Percentiles rank a stretch among this genome's conserved stretches.
Conservation (phyloP, 2,113 vertebrate genomes). For the Onychostoma macrolepis region DNA sequence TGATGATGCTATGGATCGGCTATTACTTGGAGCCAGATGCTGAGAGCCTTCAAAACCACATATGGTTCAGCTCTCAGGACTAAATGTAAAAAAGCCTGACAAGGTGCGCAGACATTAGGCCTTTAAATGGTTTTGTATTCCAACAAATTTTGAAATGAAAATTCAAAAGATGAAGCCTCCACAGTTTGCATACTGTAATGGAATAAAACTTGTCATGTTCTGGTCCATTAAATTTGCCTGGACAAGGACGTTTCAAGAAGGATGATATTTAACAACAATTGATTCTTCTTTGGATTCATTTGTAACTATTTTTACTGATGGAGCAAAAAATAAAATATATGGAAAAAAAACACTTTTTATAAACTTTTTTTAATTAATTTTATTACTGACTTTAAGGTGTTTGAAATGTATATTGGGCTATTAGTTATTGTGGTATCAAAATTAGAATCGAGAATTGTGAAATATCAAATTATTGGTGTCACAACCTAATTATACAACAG, state of each 20-base stretch:
- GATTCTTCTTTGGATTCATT: neutral
- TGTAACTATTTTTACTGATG: neutral
- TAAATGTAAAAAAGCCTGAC: slow-evolving; percentile 22
- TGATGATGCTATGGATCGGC: slow-evolving; percentile 36
- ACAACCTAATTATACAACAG: too few species aligned
- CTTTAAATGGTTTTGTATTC: neutral
- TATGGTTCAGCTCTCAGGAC: slow-evolving; percentile 50
- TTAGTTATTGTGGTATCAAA: too few species aligned
- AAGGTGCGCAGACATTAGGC: neutral
- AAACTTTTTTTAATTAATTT: too few species aligned
- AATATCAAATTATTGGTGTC: too few species aligned
- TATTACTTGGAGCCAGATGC: slow-evolving; percentile 60
- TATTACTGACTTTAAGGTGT: too few species aligned
- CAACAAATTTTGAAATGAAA: neutral
- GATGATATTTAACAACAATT: neutral
- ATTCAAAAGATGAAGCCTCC: neutral
- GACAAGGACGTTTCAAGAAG: neutral
- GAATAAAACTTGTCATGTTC: neutral
- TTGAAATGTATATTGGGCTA: too few species aligned
- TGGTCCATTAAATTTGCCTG: too few species aligned
- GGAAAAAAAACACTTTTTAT: too few species aligned
- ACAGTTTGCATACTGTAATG: neutral
- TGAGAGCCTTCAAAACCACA: slow-evolving; percentile 39
- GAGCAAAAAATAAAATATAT: neutral
- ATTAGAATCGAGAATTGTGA: too few species aligned